Evolutionary conservation across 2,113 vertebrate species (phyloP), one percentile per base, ranked within the genome.

Genomic region (Onychostruthus taczanowskii): DNA sequence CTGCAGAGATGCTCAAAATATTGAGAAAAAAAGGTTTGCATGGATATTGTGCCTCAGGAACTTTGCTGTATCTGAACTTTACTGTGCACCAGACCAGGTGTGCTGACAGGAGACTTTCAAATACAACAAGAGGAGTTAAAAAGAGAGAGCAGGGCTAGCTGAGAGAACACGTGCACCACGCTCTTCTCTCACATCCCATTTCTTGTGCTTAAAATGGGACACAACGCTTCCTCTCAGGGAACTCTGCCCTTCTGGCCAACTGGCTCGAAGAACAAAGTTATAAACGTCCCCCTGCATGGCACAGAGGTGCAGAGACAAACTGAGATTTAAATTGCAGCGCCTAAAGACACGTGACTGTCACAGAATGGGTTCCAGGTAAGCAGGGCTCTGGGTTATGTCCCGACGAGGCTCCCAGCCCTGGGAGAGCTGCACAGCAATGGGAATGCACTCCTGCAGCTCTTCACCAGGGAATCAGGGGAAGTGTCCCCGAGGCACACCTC

Each of bases 221-320:
- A 0, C 19, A 24, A 2, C 0, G 0, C 28, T 67, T 81, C 43
- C 49, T 56, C 49, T 28, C 1, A 10, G 24, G 35, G 55, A 92
- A 52, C 24, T 10, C 30, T 47, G 44, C 14, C 49, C 58, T 18
- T 30, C 37, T 14, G 22, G 30, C 17, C n/a, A 63, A 41, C 15
- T 5, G 9, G 12, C 39, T 22, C 18, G 19, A 83, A 82, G 15
- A 88, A 28, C 1, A 0, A 15, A 64, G 21, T 39, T 47, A 66
- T 46, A 31, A 50, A 46, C 0, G 0, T 7, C 55, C 6, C 18
- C n/a, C 30, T 43, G 43, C 33, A 18, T 0, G 2, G 31, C 35
- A 26, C 26, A 33, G 30, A 37, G 27, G 7, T 1, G 1, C 3
- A 23, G 47, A 39, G 39, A 49, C 46, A 52, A 46, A 24, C 0